These are phyloP conservation scores for Anableps anableps DNA, from an alignment of 2,797 vertebrate genomes.

Conservation along the genomic window DNA sequence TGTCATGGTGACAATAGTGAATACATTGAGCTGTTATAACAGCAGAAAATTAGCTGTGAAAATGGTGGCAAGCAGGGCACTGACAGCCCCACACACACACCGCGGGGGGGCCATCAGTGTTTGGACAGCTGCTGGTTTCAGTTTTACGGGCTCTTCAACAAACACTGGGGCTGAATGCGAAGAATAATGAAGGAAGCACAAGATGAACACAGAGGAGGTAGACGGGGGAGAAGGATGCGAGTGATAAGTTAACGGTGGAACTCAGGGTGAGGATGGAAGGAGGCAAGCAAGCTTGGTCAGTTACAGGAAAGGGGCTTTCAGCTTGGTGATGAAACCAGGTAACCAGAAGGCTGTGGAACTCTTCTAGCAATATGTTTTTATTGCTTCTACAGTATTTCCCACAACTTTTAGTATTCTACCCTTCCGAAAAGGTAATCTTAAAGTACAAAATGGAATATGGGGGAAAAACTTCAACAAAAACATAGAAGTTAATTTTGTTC, in stretches of 20 bases:
- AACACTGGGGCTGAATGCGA: slow-evolving; percentile 69
- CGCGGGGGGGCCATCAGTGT: slow-evolving; percentile 65
- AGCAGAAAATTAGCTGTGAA: slow-evolving; percentile 52
- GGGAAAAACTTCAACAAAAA: neutral
- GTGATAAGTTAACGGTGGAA: slow-evolving; percentile 32
- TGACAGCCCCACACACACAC: slow-evolving; percentile 30
- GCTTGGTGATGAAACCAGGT: slow-evolving; percentile 48
- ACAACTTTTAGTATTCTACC: slow-evolving; percentile 7
- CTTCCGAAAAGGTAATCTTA: neutral
- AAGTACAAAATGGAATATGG: neutral
- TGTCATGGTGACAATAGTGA: slow-evolving; percentile 58
- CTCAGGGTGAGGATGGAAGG: slow-evolving; percentile 10
- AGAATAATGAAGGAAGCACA: slow-evolving; percentile 36
- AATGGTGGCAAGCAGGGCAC: neutral
- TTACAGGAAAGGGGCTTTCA: slow-evolving; percentile 32
- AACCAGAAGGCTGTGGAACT: slow-evolving; percentile 22
- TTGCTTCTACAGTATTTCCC: slow-evolving; percentile 7
- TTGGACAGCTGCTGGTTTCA: slow-evolving; percentile 81
- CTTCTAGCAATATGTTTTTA: slow-evolving; percentile 36
- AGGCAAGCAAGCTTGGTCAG: neutral
- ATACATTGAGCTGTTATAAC: slow-evolving; percentile 45
- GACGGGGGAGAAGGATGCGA: slow-evolving; percentile 33
- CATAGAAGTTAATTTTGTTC: neutral
- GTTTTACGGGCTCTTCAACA: slow-evolving; percentile 79
- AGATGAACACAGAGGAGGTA: slow-evolving; percentile 40